Evolutionary conservation across 2,888 invertebrate genomes (phyloP).

Genomic region (Xestia sexstrigata): DNA sequence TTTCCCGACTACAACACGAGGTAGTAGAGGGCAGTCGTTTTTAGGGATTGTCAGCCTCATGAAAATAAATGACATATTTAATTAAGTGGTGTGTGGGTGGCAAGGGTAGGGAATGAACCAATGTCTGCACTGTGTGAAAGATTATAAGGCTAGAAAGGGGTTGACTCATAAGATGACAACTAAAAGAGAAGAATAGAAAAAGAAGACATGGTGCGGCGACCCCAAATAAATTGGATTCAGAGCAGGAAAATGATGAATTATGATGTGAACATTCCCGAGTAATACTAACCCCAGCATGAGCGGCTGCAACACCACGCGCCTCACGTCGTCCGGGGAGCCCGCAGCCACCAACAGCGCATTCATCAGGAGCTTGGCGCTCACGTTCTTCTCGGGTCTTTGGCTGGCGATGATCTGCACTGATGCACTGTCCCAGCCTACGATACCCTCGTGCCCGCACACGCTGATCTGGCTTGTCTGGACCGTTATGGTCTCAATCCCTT

Average conservation of each 20-base stretch:
- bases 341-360: constrained; percentile 72
- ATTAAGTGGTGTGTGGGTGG: too few relatives aligned
- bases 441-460: constrained; percentile 74
- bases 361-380: constrained; percentile 71
- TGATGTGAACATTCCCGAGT: neutral
- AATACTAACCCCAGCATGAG: constrained; percentile 77
- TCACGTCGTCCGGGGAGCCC: constrained; percentile 71
- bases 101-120: too few relatives aligned
- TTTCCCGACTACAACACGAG: too few relatives aligned
- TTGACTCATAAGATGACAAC: too few relatives aligned
- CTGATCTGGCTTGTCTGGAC: constrained; percentile 78
- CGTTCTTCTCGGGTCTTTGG: constrained; percentile 74
- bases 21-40: too few relatives aligned
- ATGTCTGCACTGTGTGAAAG: too few relatives aligned
- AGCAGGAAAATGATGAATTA: neutral
- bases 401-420: constrained; percentile 72
- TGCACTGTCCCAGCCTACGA: constrained; percentile 74
- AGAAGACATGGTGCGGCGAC: neutral
- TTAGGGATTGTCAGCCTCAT: too few relatives aligned
- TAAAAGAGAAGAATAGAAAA: neutral
- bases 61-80: too few relatives aligned
- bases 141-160: too few relatives aligned
- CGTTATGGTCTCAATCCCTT: constrained; percentile 75
- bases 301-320: constrained; percentile 80
- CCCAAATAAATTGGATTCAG: neutral